Percentiles rank a stretch among this genome's conserved stretches.
Conservation (phyloP, 92 coral and sea anemone genomes). For the Diadumene lineata region DNA sequence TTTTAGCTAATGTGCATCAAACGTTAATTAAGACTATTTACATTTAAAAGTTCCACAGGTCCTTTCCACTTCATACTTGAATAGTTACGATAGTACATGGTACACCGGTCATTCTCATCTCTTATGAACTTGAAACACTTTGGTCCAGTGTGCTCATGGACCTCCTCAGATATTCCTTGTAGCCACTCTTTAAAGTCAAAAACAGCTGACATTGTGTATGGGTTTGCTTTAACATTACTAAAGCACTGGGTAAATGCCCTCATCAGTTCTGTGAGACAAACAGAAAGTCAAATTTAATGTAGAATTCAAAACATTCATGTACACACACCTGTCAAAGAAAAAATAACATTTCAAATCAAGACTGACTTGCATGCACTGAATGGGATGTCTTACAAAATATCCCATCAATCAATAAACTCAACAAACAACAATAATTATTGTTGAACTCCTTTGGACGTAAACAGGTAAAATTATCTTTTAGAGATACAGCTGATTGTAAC, state of each 20-base stretch:
- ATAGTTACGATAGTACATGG: constrained; percentile 55
- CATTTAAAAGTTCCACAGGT: constrained; percentile 16
- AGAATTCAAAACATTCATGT: too few relatives aligned
- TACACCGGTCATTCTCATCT: constrained; percentile 37
- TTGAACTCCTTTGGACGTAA: too few relatives aligned
- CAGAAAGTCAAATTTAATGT: too few relatives aligned
- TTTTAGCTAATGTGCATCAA: neutral
- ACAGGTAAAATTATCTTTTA: too few relatives aligned
- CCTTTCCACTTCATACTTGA: constrained; percentile 54
- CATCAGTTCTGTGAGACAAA: constrained; percentile 26
- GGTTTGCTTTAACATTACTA: constrained; percentile 29
- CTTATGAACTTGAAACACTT: constrained; percentile 48
- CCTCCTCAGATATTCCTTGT: constrained; percentile 20
- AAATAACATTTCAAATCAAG: too few relatives aligned
- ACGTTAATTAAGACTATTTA: neutral
- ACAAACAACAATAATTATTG: too few relatives aligned
- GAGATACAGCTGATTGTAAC: too few relatives aligned
- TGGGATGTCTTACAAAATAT: too few relatives aligned
- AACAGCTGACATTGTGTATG: constrained; percentile 23
- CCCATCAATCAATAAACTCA: too few relatives aligned
- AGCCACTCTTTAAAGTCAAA: constrained; percentile 41
- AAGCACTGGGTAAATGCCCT: constrained; percentile 39
- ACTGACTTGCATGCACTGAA: too few relatives aligned
- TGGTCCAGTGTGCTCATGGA: constrained; percentile 49
- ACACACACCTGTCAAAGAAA: too few relatives aligned